Percentiles rank a stretch among this genome's conserved stretches.
Conservation (phyloP, 2,113 vertebrate species). For the Macheiramphus alcinus region DNA sequence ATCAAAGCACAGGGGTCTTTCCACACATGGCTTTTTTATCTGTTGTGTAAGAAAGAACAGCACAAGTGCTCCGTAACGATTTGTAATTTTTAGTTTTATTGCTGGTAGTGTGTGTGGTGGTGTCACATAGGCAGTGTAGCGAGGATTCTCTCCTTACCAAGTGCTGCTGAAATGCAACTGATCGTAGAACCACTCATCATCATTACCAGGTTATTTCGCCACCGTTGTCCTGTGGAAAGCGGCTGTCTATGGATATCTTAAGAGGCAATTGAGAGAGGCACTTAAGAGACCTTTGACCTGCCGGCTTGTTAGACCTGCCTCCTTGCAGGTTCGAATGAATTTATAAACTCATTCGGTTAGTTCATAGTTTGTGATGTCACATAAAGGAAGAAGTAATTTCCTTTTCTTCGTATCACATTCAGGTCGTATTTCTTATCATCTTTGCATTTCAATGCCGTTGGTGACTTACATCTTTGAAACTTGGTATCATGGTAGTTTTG, state of each 20-base stretch:
- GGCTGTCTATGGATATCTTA: background rate
- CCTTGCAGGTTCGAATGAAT: background rate
- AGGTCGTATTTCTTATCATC: background rate
- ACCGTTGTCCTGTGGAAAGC: background rate
- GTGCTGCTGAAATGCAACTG: background rate
- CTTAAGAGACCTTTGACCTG: background rate
- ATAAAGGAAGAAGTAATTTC: background rate
- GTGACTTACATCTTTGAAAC: background rate
- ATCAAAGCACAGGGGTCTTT: background rate
- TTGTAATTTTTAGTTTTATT: background rate
- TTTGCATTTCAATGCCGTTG: background rate
- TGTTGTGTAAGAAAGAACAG: background rate
- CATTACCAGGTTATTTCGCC: background rate
- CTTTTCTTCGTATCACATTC: fast-evolving
- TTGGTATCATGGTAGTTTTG: fast-evolving
- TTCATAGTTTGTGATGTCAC: background rate
- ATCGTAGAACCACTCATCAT: fast-evolving
- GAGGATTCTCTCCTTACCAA: background rate
- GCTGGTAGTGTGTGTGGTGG: background rate
- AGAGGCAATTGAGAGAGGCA: background rate
- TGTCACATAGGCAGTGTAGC: background rate
- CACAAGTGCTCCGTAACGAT: fast-evolving
- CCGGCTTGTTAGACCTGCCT: background rate
- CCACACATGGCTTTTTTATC: background rate
- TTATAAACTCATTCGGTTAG: background rate